Conservation (phyloP, 2,113 vertebrate genomes). For the Pachypanchax playfairii region DNA sequence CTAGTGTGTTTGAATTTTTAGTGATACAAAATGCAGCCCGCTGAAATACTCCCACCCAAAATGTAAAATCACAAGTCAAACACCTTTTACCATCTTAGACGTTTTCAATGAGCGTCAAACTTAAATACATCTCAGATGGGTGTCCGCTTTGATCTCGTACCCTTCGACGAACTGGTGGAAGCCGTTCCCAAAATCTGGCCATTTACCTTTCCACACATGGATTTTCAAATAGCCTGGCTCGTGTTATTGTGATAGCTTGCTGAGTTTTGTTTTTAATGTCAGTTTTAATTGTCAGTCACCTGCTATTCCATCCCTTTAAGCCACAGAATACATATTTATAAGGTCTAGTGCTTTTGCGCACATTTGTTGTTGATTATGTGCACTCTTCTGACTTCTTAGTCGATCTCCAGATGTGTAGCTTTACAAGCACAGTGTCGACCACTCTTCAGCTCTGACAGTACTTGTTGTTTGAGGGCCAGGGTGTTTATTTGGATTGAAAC, state of each 20-base stretch:
- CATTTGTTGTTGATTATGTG: constrained; percentile 73
- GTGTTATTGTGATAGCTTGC: constrained; percentile 44
- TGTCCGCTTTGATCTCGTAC: constrained; percentile 60
- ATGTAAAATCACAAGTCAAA: constrained; percentile 55
- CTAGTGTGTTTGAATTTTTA: too few species aligned
- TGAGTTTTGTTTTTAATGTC: constrained; percentile 59
- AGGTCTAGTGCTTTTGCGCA: constrained; percentile 54
- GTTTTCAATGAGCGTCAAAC: constrained; percentile 59
- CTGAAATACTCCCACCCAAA: too few species aligned
- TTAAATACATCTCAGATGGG: constrained; percentile 62
- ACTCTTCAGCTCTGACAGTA: constrained; percentile 22
- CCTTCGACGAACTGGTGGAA: constrained; percentile 27
- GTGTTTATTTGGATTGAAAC: constrained; percentile 62
- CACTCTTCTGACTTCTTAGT: constrained; percentile 42
- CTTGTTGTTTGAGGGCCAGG: constrained; percentile 17
- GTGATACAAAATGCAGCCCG: too few species aligned
- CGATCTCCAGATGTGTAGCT: constrained; percentile 70
- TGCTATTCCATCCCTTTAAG: constrained; percentile 33
- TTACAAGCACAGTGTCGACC: constrained; percentile 34
- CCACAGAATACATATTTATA: constrained; percentile 73
- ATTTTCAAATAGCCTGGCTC: constrained; percentile 19
- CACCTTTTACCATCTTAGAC: constrained; percentile 40
- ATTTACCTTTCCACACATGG: constrained; percentile 43
- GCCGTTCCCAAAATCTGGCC: too few species aligned
- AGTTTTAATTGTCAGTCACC: constrained; percentile 62